A percentile compares a stretch with the other conserved stretches of the same genome.
These are phyloP conservation scores for Catajapyx aquilonaris DNA, from an alignment of 1,140 invertebrate species.

Conservation along the genomic window DNA sequence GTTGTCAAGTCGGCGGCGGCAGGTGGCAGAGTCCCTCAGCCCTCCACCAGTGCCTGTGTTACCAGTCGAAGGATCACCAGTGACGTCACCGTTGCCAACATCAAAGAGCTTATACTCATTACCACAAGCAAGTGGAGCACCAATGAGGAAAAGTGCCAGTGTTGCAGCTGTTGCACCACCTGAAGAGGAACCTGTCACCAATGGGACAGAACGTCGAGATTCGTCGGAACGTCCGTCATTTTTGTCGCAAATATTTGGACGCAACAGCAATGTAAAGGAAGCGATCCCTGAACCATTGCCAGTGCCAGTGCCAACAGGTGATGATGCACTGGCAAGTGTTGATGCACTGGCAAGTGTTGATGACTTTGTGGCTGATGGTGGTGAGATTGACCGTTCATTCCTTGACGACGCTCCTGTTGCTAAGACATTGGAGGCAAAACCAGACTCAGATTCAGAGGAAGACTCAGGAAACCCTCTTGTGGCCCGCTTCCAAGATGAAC, in stretches of 20 bases:
- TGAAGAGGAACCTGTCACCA: no score
- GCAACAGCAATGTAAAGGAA: no score
- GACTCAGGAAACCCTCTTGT: constrained; percentile 65
- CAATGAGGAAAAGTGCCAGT: constrained; percentile 1
- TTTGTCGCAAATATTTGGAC: no score
- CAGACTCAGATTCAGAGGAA: constrained; percentile 12
- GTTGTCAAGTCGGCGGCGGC: constrained; percentile 43
- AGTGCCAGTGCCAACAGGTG: no score
- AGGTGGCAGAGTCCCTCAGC: constrained; percentile 35
- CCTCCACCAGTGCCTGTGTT: constrained; percentile 11
- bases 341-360: constrained; percentile 41
- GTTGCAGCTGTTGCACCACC: neutral
- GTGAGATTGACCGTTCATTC: constrained; percentile 54
- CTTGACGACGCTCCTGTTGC: constrained; percentile 38
- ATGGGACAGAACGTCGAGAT: no score
- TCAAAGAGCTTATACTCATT: constrained; percentile 7
- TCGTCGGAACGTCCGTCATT: no score
- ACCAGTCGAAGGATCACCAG: constrained; percentile 9
- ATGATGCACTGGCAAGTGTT: constrained; percentile 24
- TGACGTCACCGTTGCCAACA: constrained; percentile 9
- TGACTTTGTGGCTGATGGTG: constrained; percentile 67
- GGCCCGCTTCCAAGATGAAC: constrained; percentile 65
- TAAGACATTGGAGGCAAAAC: neutral
- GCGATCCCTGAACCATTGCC: no score
- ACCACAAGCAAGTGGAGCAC: constrained; percentile 3